Percentiles rank a stretch among this genome's conserved stretches.
Conservation (phyloP, 2,797 vertebrate genomes). For the Propithecus deckenii region DNA sequence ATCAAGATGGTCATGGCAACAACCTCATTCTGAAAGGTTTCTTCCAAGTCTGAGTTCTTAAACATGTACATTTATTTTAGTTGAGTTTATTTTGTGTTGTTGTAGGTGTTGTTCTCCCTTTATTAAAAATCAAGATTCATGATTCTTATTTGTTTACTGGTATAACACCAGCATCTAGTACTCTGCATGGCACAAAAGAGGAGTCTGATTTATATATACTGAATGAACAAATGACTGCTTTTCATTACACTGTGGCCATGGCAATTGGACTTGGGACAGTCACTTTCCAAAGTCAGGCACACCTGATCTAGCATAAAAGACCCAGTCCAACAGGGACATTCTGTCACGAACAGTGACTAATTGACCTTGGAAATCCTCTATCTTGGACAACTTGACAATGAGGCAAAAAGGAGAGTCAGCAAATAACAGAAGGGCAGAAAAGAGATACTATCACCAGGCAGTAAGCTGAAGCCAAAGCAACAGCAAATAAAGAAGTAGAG, state of each 20-base stretch:
- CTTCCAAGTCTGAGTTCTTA: not conserved
- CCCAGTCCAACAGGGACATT: not conserved
- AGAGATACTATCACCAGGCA: not conserved
- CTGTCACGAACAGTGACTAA: not conserved
- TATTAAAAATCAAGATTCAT: not conserved
- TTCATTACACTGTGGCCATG: not conserved
- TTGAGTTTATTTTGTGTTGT: not conserved
- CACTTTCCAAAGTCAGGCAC: not conserved
- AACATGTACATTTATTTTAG: not conserved
- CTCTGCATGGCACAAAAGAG: not conserved
- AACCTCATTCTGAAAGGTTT: not conserved
- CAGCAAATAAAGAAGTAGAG: not conserved
- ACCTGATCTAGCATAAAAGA: not conserved
- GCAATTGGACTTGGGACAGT: not conserved
- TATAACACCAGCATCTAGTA: not conserved
- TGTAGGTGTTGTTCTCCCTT: not conserved
- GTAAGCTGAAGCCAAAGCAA: not conserved
- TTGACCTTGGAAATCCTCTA: not conserved
- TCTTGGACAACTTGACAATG: not conserved
- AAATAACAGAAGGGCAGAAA: not conserved
- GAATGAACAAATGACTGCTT: conserved; percentile 12
- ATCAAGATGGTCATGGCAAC: conserved; percentile 19
- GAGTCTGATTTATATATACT: not conserved
- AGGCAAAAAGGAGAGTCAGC: not conserved
- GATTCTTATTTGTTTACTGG: not conserved